Evolutionary conservation across 1,140 invertebrate genomes (phyloP).

Genomic region (Nasonia longicornis): DNA sequence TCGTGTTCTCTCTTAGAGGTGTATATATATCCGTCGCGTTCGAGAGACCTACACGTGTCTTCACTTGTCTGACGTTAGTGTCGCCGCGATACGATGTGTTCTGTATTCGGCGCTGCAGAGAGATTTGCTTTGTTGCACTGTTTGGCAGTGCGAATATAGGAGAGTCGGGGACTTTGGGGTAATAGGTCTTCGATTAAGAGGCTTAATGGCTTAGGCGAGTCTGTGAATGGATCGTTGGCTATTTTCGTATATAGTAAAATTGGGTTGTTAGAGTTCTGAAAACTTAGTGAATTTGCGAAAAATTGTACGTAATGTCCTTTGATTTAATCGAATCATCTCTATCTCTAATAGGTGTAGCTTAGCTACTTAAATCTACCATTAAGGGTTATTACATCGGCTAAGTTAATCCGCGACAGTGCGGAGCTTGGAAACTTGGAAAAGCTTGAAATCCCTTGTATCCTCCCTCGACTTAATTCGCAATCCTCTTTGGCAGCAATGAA

Average conservation of each 20-base stretch:
- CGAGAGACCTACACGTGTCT: conserved; percentile 65
- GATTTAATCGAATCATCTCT: conserved; percentile 16
- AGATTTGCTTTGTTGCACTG: not conserved
- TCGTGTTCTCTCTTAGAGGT: conserved; percentile 42
- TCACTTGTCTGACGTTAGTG: conserved; percentile 55
- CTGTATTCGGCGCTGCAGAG: conserved; percentile 56
- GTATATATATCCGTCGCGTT: conserved; percentile 59
- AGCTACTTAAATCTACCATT: conserved; percentile 51
- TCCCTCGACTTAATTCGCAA: conserved; percentile 47
- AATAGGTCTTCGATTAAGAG: not conserved
- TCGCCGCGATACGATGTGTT: conserved; percentile 51
- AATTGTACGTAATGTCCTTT: too few relatives aligned
- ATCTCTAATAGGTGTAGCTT: conserved; percentile 46
- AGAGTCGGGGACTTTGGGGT: too few relatives aligned
- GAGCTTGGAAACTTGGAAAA: conserved; percentile 31
- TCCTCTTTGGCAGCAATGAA: conserved; percentile 54
- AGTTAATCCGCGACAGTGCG: conserved; percentile 18
- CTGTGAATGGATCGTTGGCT: not conserved
- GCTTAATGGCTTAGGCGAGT: not conserved
- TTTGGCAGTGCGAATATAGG: not conserved
- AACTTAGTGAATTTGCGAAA: too few relatives aligned
- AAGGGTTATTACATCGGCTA: conserved; percentile 45
- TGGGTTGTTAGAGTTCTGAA: not conserved
- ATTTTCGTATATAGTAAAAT: not conserved
- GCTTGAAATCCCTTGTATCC: conserved; percentile 38